Conservation (phyloP, 2,797 vertebrate genomes). For the Sebastes minor region DNA sequence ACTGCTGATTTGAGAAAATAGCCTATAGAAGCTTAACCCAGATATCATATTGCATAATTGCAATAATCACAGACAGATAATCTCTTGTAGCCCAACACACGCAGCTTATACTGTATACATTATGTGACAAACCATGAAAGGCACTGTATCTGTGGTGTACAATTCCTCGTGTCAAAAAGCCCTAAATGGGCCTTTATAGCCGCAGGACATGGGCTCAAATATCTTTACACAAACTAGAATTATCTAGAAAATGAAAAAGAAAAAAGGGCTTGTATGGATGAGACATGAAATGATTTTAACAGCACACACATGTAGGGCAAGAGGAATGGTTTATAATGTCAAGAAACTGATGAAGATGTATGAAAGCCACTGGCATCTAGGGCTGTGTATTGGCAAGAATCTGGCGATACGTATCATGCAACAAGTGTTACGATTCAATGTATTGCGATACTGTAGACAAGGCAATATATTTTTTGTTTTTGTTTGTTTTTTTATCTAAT, state of each 20-base stretch:
- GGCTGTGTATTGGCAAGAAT: no score
- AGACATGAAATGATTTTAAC: background rate
- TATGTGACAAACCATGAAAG: conserved; percentile 36
- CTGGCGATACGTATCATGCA: no score
- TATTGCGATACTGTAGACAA: no score
- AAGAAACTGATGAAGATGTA: background rate
- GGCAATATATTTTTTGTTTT: no score
- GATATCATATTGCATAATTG: conserved; percentile 49
- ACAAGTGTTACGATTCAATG: no score
- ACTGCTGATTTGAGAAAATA: conserved; percentile 43
- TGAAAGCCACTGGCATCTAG: background rate
- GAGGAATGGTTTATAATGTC: background rate
- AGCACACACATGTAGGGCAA: background rate
- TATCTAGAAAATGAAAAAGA: background rate
- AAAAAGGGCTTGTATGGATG: background rate
- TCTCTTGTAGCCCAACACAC: conserved; percentile 32
- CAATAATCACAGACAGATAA: conserved; percentile 47
- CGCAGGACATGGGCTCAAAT: conserved; percentile 42
- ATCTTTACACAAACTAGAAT: conserved; percentile 23
- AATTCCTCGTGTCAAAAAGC: conserved; percentile 34
- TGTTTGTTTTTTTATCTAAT: no score
- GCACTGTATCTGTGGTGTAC: conserved; percentile 40
- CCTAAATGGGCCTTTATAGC: conserved; percentile 37
- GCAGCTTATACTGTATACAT: conserved; percentile 19
- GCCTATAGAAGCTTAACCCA: conserved; percentile 29